These are phyloP conservation scores for Polypterus senegalus DNA, from an alignment of 2,113 vertebrate species.

Conservation along the genomic window DNA sequence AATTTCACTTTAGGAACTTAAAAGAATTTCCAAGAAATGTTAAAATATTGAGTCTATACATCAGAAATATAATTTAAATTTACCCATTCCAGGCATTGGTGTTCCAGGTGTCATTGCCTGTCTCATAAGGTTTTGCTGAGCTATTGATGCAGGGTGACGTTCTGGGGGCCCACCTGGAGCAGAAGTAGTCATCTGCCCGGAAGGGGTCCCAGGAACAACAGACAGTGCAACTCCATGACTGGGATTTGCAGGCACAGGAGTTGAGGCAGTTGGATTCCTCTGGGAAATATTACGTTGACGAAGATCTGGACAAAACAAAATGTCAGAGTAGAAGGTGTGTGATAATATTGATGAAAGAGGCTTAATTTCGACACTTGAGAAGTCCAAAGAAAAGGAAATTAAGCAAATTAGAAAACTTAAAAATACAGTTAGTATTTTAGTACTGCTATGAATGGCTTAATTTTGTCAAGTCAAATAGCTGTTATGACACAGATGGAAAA, in stretches of 20 bases:
- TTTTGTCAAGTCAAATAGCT: too few relatives aligned
- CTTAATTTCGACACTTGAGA: neutral
- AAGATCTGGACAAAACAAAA: constrained; percentile 58
- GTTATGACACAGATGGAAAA: too few relatives aligned
- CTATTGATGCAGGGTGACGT: constrained; percentile 47
- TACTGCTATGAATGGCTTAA: too few relatives aligned
- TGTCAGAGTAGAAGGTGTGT: neutral
- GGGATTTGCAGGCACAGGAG: constrained; percentile 25
- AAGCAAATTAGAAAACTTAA: too few relatives aligned
- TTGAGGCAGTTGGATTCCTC: constrained; percentile 45
- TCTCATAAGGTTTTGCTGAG: constrained; percentile 69
- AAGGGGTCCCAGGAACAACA: constrained; percentile 43
- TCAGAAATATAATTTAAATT: constrained; percentile 42
- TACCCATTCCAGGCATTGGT: constrained; percentile 82
- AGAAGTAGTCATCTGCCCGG: constrained; percentile 53
- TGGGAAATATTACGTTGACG: constrained; percentile 74
- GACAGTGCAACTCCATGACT: constrained; percentile 46
- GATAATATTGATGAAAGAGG: too few relatives aligned
- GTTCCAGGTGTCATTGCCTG: constrained; percentile 73
- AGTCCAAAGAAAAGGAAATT: constrained; percentile 1
- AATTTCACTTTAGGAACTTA: neutral
- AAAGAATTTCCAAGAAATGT: too few relatives aligned
- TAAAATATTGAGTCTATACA: neutral
- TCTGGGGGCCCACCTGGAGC: constrained; percentile 78
- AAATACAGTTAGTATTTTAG: too few relatives aligned